A percentile compares a stretch with the other conserved stretches of the same genome.
Conservation (phyloP, 92 coral and sea anemone species). For the Ricordea florida region DNA sequence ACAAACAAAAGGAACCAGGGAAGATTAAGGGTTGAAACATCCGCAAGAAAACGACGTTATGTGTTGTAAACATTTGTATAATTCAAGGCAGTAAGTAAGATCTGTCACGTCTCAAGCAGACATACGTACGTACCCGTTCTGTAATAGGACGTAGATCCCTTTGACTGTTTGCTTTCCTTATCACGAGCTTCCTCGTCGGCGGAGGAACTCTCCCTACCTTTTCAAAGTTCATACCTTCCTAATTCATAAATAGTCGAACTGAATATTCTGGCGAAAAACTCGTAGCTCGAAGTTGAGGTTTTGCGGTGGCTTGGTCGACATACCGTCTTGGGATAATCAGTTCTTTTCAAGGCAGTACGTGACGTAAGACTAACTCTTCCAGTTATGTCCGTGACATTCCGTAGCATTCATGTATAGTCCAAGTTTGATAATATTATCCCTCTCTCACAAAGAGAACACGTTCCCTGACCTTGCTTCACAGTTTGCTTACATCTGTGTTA, state of each 20-base stretch:
- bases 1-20: conserved; percentile 8
- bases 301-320: background rate
- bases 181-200: conserved; percentile 91
- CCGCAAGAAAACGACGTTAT: background rate
- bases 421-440: background rate
- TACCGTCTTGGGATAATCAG: no score
- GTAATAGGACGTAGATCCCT: conserved; percentile 91
- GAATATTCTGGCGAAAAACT: background rate
- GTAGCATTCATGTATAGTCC: conserved; percentile 1
- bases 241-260: background rate
- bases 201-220: conserved; percentile 80
- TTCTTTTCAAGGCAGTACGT: no score
- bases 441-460: conserved; percentile 8
- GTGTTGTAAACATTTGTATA: background rate
- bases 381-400: conserved; percentile 5
- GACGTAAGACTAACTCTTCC: no score
- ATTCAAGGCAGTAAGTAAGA: background rate
- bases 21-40: background rate
- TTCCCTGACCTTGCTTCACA: conserved; percentile 14
- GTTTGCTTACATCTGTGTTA: background rate
- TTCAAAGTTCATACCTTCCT: conserved; percentile 60
- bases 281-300: background rate
- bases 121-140: conserved; percentile 82
- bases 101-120: background rate
- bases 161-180: conserved; percentile 93